A percentile compares a stretch with the other conserved stretches of the same genome.
Evolutionary conservation across 2,888 invertebrate genomes (phyloP).

Genomic region (Elegia similella): DNA sequence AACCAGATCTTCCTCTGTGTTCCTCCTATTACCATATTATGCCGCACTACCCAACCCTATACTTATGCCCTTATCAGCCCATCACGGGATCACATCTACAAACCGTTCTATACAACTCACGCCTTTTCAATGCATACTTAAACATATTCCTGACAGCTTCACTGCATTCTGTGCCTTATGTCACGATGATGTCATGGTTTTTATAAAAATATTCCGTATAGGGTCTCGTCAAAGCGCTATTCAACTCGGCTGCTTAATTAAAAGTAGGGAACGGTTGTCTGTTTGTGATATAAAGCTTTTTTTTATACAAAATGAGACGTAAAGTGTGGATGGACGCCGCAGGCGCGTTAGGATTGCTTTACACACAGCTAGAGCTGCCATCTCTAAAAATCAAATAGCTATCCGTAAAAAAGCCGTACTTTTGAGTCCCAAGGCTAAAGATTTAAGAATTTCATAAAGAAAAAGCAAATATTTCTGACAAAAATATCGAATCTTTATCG

Average conservation of each 20-base stretch:
- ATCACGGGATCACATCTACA: conserved; percentile 5
- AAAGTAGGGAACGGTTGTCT: conserved; percentile 11
- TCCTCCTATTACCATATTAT: neutral
- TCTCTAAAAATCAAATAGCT: too few species aligned
- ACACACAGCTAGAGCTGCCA: neutral
- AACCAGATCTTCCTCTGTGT: neutral
- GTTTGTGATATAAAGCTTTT: conserved; percentile 8
- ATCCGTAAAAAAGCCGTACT: too few species aligned
- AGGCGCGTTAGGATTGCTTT: neutral
- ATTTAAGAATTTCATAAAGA: too few species aligned
- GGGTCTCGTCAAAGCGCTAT: conserved; percentile 6
- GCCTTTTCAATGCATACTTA: conserved; percentile 17
- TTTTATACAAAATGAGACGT: conserved; percentile 10
- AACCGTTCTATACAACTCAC: conserved; percentile 11
- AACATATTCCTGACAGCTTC: conserved; percentile 5
- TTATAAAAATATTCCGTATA: neutral
- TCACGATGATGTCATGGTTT: neutral
- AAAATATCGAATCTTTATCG: too few species aligned
- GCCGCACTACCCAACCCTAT: neutral
- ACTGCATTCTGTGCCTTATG: conserved; percentile 10
- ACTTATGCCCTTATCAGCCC: conserved; percentile 1
- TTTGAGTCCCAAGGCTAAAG: too few species aligned
- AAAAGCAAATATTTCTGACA: too few species aligned
- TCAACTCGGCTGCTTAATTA: conserved; percentile 17
- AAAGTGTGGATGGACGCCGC: neutral